Conservation (phyloP, 2,797 vertebrate genomes). For the Uromys caudimaculatus region DNA sequence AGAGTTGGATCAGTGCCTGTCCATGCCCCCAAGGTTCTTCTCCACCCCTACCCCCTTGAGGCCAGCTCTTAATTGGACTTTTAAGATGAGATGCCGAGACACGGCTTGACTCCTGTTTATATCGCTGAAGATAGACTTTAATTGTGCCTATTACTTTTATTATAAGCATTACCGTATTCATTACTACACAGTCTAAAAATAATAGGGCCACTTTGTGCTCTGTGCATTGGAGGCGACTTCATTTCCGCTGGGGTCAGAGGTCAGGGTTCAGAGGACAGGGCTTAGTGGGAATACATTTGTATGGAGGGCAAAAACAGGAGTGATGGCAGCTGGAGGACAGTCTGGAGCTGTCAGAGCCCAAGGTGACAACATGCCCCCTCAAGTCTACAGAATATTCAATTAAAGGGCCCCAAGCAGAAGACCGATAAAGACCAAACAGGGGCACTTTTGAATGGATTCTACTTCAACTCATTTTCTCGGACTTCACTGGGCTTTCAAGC, state of each 20-base stretch:
- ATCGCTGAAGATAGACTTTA: constrained; percentile 55
- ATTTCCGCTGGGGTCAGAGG: background rate
- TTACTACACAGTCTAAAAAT: background rate
- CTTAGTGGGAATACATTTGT: background rate
- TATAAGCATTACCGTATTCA: constrained; percentile 17
- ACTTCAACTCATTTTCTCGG: background rate
- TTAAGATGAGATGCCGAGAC: constrained; percentile 27
- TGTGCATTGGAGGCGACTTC: background rate
- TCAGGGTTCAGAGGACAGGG: background rate
- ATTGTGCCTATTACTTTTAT: constrained; percentile 54
- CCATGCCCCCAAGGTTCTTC: background rate
- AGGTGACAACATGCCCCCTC: background rate
- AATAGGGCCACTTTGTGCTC: background rate
- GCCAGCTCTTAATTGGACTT: constrained; percentile 70
- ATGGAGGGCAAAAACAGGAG: background rate
- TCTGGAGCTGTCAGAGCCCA: background rate
- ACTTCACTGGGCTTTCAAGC: background rate
- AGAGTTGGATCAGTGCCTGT: constrained; percentile 13
- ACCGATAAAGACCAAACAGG: fast-evolving
- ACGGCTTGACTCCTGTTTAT: constrained; percentile 33
- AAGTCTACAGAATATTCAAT: background rate
- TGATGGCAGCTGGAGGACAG: background rate
- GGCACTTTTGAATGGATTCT: background rate
- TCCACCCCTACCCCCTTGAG: background rate
- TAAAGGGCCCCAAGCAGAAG: background rate